phyloP scores from a whole-genome alignment of 2,113 vertebrate genomes.

The Lipotes vexillifer region DNA sequence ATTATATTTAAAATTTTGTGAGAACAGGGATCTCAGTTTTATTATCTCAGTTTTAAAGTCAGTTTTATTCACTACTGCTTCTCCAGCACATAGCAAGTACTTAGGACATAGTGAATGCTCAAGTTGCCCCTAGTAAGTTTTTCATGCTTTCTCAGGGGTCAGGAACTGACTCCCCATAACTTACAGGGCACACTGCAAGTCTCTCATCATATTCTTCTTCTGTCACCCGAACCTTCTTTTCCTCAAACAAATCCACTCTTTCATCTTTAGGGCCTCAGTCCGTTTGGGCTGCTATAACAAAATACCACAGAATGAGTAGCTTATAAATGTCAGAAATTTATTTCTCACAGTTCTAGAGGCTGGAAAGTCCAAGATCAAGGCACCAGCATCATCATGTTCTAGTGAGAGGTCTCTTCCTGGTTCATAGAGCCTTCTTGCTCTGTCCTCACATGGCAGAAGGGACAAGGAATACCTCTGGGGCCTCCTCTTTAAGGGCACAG shows the following conservation, averaged over 20 bases:
- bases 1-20: background rate
- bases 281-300: background rate
- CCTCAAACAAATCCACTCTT: background rate
- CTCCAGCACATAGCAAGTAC: background rate
- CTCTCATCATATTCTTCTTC: background rate
- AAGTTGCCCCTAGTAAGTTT: background rate
- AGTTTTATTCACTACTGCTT: background rate
- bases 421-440: background rate
- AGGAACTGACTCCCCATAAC: background rate
- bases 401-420: background rate
- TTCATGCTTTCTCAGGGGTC: slow-evolving; percentile 4
- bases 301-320: background rate
- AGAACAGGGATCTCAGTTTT: background rate
- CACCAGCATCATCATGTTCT: background rate
- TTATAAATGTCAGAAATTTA: background rate
- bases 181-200: background rate
- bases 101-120: background rate
- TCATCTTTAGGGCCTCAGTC: background rate
- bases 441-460: background rate
- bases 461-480: background rate
- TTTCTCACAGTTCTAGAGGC: background rate
- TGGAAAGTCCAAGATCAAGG: background rate
- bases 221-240: background rate
- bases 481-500: background rate
- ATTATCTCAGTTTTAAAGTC: background rate